A percentile compares a stretch with the other conserved stretches of the same genome.
Conservation (phyloP, 2,888 invertebrate species). For the Clanis bilineata region DNA sequence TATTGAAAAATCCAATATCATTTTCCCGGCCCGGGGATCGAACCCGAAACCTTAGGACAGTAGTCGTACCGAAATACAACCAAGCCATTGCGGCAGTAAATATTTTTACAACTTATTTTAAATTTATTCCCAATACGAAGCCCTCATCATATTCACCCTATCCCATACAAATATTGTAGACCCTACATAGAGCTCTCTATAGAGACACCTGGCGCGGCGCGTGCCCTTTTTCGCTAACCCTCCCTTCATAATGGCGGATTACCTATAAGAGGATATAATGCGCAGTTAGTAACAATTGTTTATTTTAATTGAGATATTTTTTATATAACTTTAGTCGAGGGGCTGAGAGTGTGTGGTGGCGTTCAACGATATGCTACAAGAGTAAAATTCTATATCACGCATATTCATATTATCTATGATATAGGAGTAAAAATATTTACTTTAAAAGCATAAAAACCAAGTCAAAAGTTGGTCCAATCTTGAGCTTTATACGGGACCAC, state of each 20-base stretch:
- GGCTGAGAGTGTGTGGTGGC: neutral
- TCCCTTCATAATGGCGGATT: neutral
- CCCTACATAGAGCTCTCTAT: neutral
- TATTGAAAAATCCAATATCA: too few species aligned
- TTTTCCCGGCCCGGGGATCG: too few species aligned
- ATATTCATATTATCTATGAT: too few species aligned
- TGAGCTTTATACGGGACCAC: too few species aligned
- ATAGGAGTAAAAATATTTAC: too few species aligned
- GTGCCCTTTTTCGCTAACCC: neutral
- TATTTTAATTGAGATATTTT: neutral
- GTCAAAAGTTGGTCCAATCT: too few species aligned
- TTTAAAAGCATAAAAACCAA: too few species aligned
- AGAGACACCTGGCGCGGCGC: constrained; percentile 8
- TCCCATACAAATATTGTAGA: neutral
- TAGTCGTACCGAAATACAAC: too few species aligned
- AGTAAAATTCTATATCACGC: too few species aligned
- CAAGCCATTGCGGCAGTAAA: too few species aligned
- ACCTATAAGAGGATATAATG: constrained; percentile 4
- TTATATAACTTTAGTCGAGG: neutral
- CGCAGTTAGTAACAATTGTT: neutral
- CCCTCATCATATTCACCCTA: neutral
- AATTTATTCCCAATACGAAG: neutral
- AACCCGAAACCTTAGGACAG: too few species aligned
- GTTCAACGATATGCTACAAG: too few species aligned
- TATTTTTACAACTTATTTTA: neutral